Conservation (phyloP, 2,113 vertebrate genomes). For the Pipa parva region DNA sequence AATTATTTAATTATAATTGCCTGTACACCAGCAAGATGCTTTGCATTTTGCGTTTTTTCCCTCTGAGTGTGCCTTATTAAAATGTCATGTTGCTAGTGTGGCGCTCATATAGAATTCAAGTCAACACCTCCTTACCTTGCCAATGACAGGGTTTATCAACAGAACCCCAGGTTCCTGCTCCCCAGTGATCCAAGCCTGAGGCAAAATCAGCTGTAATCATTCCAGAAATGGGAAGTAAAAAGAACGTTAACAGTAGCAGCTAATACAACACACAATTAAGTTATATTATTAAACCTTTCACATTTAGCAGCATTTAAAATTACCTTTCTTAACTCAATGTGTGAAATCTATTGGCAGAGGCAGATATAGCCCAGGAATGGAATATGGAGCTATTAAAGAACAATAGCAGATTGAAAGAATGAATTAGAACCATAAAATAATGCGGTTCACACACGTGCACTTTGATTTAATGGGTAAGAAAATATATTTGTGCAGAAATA, state of each 20-base stretch:
- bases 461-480: background rate
- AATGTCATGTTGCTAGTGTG: constrained; percentile 48
- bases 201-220: constrained; percentile 80
- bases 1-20: constrained; percentile 9
- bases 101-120: constrained; percentile 49
- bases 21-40: background rate
- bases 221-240: constrained; percentile 65
- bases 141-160: constrained; percentile 80
- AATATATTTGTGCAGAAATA: background rate
- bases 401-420: background rate
- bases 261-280: constrained; percentile 43
- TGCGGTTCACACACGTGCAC: background rate
- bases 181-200: constrained; percentile 68
- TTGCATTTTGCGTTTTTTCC: constrained; percentile 14
- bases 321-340: background rate
- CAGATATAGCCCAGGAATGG: background rate
- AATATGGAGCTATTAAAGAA: constrained; percentile 1
- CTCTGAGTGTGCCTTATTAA: constrained; percentile 45
- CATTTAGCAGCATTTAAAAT: constrained; percentile 12
- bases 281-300: constrained; percentile 23
- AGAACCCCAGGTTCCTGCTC: constrained; percentile 76
- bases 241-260: constrained; percentile 48
- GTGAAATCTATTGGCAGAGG: background rate
- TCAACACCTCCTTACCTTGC: constrained; percentile 63
- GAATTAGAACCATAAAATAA: background rate